Base-by-base conservation (phyloP, 2,797 vertebrate genomes). In the Ptychadena robeensis region DNA sequence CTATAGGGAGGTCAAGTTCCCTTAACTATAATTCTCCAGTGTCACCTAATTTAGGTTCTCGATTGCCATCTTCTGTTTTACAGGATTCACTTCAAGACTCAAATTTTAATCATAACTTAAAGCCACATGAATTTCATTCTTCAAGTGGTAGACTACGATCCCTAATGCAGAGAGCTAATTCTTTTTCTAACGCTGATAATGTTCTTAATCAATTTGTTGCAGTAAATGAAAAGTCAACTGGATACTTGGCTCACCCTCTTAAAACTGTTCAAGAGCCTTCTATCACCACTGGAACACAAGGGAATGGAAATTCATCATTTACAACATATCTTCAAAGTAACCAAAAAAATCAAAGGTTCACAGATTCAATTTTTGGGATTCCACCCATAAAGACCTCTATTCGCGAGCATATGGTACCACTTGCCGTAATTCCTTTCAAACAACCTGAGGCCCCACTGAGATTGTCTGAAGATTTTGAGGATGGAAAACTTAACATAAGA, bases 91-190 rank as follows among this genome's bases (percentile, higher is more conserved):
- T 3, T 35, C 66, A 30, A 64, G 73, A 77, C 34, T 6, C 66
- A 31, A 80, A 71, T 40, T 32, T 71, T 8, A 32, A 14, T n/a
- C 73, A 81, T 18, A 37, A 63, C 7, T 11, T 44, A 9, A 85
- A 81, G 63, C 66, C 79, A 76, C 57, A 53, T 25, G 83, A 85
- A 25, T 64, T 79, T 8, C 34, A 67, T 32, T 70, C 77, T 10
- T 83, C 81, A 53, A 89, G 82, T 73, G 92, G 94, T 53, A 92
- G 87, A 0, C 91, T 94, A 1, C 89, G 89, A 44, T 92, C 91
- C 66, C 91, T 93, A 72, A 86, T 92, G 61, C 92, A 94, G 86
- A 93, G 91, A 80, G 93, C 92, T 1, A 91, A 90, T 38, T 93
- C 93, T 74, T 91, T 93, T 83, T 91, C 92, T 64, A 88, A 84